Evolutionary conservation across 2,888 invertebrate species (phyloP).

Genomic region (Sisyra terminalis): DNA sequence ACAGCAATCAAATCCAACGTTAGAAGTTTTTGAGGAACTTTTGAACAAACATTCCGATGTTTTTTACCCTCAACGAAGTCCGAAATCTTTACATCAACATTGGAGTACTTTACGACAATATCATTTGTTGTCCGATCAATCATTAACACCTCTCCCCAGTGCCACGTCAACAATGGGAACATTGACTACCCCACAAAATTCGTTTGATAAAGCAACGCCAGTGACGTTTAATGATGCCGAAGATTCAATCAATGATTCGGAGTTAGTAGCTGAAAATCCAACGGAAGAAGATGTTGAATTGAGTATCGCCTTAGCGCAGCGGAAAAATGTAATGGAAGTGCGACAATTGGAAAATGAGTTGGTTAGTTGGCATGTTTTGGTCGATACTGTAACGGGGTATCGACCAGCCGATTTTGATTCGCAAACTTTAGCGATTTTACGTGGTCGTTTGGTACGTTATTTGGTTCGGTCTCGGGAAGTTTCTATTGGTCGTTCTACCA

Average conservation of each 20-base stretch:
- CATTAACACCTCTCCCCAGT: conserved; percentile 31
- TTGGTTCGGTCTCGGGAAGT: conserved; percentile 91
- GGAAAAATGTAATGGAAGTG: conserved; percentile 70
- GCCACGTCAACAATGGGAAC: conserved; percentile 9
- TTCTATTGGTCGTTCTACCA: conserved; percentile 78
- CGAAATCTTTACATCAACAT: conserved; percentile 69
- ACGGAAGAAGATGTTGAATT: conserved; percentile 68
- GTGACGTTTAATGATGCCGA: conserved; percentile 83
- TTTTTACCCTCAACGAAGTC: conserved; percentile 78
- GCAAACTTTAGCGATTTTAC: conserved; percentile 81
- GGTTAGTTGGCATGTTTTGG: conserved; percentile 80
- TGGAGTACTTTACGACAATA: conserved; percentile 91
- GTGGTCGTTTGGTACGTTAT: conserved; percentile 83
- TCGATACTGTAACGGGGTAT: conserved; percentile 75
- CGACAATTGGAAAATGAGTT: conserved; percentile 77
- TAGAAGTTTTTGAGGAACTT: conserved; percentile 72
- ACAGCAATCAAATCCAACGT: conserved; percentile 51
- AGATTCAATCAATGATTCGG: conserved; percentile 70
- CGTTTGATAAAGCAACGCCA: conserved; percentile 3
- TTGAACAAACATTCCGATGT: conserved; percentile 66
- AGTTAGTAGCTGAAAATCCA: conserved; percentile 47
- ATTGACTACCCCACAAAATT: conserved; percentile 7
- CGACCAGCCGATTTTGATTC: conserved; percentile 80
- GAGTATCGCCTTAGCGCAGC: conserved; percentile 57
- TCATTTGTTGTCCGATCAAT: conserved; percentile 79